Evolutionary conservation across 2,888 invertebrate genomes (phyloP).

Genomic region (Dusona sp.): DNA sequence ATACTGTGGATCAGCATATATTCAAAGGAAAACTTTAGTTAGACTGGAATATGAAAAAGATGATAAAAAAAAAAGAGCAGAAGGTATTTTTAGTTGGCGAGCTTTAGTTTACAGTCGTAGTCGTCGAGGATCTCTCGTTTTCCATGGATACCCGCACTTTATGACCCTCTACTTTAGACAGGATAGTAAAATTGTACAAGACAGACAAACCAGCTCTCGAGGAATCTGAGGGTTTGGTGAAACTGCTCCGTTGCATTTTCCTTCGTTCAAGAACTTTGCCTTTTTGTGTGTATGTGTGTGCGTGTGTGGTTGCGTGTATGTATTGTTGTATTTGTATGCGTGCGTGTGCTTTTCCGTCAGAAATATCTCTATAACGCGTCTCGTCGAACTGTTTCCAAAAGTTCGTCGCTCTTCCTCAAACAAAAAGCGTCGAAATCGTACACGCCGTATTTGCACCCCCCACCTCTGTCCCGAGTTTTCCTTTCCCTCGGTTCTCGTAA

Average conservation of each 20-base stretch:
- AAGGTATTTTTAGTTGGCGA: slow-evolving; percentile 4
- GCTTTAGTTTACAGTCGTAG: slow-evolving; percentile 22
- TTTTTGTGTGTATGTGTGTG: neutral
- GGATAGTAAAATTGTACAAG: slow-evolving; percentile 51
- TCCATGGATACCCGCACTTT: slow-evolving; percentile 39
- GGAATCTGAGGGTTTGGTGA: slow-evolving; percentile 60
- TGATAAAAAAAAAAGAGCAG: neutral
- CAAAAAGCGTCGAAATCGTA: neutral
- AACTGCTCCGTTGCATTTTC: slow-evolving; percentile 17
- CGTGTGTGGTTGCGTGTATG: slow-evolving; percentile 1
- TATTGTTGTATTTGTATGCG: neutral
- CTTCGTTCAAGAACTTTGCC: slow-evolving; percentile 45
- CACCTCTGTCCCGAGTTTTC: neutral
- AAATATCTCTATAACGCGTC: slow-evolving; percentile 39
- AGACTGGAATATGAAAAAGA: neutral
- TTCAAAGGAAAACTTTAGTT: neutral
- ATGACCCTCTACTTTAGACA: slow-evolving; percentile 24
- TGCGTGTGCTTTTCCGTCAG: slow-evolving; percentile 22
- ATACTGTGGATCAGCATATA: neutral
- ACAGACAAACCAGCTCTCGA: slow-evolving; percentile 45
- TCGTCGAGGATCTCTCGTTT: slow-evolving; percentile 38
- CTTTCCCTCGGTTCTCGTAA: slow-evolving; percentile 7
- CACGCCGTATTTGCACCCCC: neutral
- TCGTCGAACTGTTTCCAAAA: slow-evolving; percentile 52
- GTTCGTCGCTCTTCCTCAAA: slow-evolving; percentile 35